Base-by-base conservation (phyloP, 2,797 vertebrate species). In the Melopsittacus undulatus region DNA sequence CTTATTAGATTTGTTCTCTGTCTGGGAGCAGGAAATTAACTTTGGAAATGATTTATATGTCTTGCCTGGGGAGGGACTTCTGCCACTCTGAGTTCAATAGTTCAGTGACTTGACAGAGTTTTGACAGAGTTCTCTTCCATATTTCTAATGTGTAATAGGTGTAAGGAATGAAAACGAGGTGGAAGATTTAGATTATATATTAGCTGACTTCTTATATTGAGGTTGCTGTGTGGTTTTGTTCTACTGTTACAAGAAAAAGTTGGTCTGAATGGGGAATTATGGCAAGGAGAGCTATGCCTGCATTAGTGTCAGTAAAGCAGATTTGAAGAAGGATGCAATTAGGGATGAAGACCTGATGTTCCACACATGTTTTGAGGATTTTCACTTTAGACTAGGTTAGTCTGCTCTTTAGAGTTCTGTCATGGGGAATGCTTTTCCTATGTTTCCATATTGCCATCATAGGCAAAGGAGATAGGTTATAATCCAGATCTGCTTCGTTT, bases 21-120 rank as follows among this genome's bases (percentile, higher is more conserved):
- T 96, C 91, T 96, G 94, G 96, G 95, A 97, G 96, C 95, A 96
- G 96, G 97, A 98, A 98, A 98, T 98, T 97, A 97, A 97, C 96
- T 98, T 97, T 97, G 95, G 97, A 98, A 97, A 97, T 96, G 72
- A 97, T 98, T 98, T 98, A 97, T 97, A 97, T 97, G 92, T 96
- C 94, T 97, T 96, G 96, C 96, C 92, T 90, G 70, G 94, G 91
- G 96, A 97, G 82, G 96, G 92, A 96, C 95, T 97, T 96, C 97
- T 96, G 96, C 86, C 78, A 91, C 93, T 91, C 86, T 36, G 89
- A 97, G 97, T 98, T 97, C 94, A 97, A 95, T 94, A 97, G 97
- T 97, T 98, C 97, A 97, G 36, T 88, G 14, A 24, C n/a, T 74
- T 92, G 79, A 88, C 61, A 62, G 36, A 74, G 36, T 42, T 88